A percentile compares a stretch with the other conserved stretches of the same genome.
Evolutionary conservation across 2,797 vertebrate genomes (phyloP).

Genomic region (Gastrophryne carolinensis): DNA sequence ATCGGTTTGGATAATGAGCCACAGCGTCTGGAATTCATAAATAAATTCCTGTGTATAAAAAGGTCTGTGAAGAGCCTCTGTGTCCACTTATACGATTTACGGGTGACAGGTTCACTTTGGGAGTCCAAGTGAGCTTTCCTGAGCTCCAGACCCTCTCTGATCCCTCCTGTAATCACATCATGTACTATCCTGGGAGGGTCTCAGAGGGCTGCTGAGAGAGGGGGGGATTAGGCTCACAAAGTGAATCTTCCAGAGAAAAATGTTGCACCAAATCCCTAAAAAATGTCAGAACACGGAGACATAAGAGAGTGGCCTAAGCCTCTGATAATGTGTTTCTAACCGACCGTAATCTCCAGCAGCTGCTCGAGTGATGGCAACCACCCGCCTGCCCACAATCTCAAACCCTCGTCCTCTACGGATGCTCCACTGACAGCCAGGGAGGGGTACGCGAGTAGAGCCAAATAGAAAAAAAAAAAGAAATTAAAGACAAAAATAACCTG

Average conservation of each 20-base stretch:
- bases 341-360: constrained; percentile 20
- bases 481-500: neutral
- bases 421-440: neutral
- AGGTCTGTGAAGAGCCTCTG: too few relatives aligned
- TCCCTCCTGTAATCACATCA: neutral
- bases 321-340: constrained; percentile 44
- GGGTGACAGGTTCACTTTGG: neutral
- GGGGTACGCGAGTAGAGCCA: neutral
- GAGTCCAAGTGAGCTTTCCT: neutral
- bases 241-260: constrained; percentile 1
- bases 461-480: neutral
- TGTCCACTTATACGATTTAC: too few relatives aligned
- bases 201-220: neutral
- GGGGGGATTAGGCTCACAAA: neutral
- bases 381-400: neutral
- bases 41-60: too few relatives aligned
- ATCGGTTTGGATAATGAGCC: too few relatives aligned
- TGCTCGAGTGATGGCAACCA: constrained; percentile 3
- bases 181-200: neutral
- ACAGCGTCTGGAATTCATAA: too few relatives aligned
- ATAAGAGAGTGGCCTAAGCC: constrained; percentile 35
- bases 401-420: neutral
- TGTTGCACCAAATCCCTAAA: constrained; percentile 1
- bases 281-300: constrained; percentile 13
- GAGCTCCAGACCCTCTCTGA: neutral